Evolutionary conservation across 2,797 vertebrate species (phyloP).

Genomic region (Thunnus albacares): DNA sequence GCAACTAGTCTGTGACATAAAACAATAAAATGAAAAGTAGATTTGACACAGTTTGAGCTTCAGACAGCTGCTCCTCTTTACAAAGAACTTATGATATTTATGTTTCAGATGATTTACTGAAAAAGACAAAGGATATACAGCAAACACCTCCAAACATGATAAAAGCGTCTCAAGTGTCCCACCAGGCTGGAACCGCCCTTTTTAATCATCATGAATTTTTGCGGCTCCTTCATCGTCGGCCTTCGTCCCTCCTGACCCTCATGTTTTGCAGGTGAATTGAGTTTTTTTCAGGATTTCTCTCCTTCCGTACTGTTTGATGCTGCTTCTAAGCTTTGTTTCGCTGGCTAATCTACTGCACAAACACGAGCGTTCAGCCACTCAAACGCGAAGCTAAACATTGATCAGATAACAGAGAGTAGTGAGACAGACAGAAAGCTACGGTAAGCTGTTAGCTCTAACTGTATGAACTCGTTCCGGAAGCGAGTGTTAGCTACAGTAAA

Average conservation of each 20-base stretch:
- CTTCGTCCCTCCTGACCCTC: background rate
- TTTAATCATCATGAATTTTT: background rate
- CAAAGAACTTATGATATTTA: slow-evolving; percentile 17
- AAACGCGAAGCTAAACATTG: slow-evolving; percentile 38
- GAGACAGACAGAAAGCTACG: slow-evolving; percentile 35
- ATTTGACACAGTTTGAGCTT: background rate
- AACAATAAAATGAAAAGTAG: background rate
- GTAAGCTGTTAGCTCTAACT: background rate
- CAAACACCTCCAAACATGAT: slow-evolving; percentile 26
- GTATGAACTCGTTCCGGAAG: background rate
- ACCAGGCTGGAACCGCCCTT: background rate
- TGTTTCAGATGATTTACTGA: slow-evolving; percentile 43
- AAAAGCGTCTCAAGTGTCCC: slow-evolving; percentile 8
- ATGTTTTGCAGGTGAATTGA: background rate
- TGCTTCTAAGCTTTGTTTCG: slow-evolving; percentile 2
- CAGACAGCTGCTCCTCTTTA: background rate
- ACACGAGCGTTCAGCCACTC: slow-evolving; percentile 40
- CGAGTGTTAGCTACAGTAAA: slow-evolving; percentile 13
- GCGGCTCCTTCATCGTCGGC: background rate
- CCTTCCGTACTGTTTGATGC: background rate
- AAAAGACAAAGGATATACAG: slow-evolving; percentile 38
- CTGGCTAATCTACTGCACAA: slow-evolving; percentile 52
- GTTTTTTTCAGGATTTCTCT: background rate
- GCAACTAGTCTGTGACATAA: slow-evolving; percentile 1
- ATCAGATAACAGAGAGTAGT: slow-evolving; percentile 13